These are phyloP conservation scores for Leptinotarsa texana DNA, from an alignment of 1,140 invertebrate genomes.

Conservation along the genomic window DNA sequence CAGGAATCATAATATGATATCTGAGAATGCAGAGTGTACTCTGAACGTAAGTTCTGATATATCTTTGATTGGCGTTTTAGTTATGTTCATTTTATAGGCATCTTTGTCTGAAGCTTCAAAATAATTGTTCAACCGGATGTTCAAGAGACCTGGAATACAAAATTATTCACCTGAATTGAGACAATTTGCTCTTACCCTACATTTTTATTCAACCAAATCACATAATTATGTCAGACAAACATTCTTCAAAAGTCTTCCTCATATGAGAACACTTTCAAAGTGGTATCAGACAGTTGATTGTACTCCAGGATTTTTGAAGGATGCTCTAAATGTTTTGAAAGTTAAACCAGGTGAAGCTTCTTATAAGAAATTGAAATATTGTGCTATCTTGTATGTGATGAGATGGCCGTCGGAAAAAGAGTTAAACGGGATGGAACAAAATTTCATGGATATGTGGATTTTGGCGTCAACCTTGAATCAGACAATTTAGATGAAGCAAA, in stretches of 20 bases:
- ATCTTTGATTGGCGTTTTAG: too few species aligned
- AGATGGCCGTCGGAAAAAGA: slow-evolving; percentile 43
- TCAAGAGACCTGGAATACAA: background rate
- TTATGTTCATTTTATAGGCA: too few species aligned
- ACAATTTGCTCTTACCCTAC: background rate
- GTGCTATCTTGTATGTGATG: background rate
- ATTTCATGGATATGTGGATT: slow-evolving; percentile 45
- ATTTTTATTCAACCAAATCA: background rate
- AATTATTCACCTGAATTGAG: background rate
- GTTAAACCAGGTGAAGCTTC: background rate
- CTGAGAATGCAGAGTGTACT: too few species aligned
- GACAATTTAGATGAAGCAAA: slow-evolving; percentile 47
- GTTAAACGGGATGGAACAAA: slow-evolving; percentile 47
- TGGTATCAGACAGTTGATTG: background rate
- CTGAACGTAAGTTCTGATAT: too few species aligned
- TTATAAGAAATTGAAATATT: background rate
- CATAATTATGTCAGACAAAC: background rate
- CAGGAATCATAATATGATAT: too few species aligned
- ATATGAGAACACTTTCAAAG: background rate
- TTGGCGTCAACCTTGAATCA: slow-evolving; percentile 40
- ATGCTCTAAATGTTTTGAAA: background rate
- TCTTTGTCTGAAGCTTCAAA: background rate
- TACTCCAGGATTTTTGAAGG: background rate
- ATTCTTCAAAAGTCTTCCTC: background rate
- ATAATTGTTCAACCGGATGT: background rate